Evolutionary conservation across 2,113 vertebrate species (phyloP), one percentile per base, ranked within the genome.

Genomic region (Lepisosteus oculatus): DNA sequence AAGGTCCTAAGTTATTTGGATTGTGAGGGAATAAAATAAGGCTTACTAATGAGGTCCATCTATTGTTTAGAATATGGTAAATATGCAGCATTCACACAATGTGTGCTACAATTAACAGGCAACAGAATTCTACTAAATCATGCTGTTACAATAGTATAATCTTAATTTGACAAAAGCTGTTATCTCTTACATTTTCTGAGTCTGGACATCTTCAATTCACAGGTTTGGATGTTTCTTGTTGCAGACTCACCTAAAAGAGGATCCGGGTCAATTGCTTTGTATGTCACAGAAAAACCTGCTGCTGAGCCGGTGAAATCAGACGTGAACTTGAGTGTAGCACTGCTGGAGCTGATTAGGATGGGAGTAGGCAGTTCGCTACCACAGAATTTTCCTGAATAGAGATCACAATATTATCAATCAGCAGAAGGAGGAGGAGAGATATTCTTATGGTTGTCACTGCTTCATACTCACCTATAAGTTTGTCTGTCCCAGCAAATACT

Each of bases 301-400:
- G 89, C 86, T 72, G 78, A 78, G 67, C 77, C 69, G 55, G 83
- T 92, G 69, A 77, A 70, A 62, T 96, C 93, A 78, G 93, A 94
- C 77, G 86, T 71, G 75, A 97, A 98, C 74, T 87, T 79, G 14
- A 96, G 84, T 6, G 55, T 85, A 71, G 92, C 54, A 61, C 74
- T 83, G 5, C 72, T 82, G 77, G 86, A 87, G 14, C 83, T 81
- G 43, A 95, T 70, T 14, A 93, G 84, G 74, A 95, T 7, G 0
- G 89, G 85, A 4, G 81, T 70, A 8, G 88, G 85, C 6, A 71
- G 61, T 5, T 73, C 72, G 69, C 59, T 68, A 57, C 93, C 93
- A 77, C 93, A 96, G 78, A 93, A 93, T 65, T 86, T 86, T 0
- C 87, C 94, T 97, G 85, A 85, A 84, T 9, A 56, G 14, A 45